These are phyloP conservation scores for Sigmodon hispidus DNA, from an alignment of 2,113 vertebrate genomes.

Conservation along the genomic window DNA sequence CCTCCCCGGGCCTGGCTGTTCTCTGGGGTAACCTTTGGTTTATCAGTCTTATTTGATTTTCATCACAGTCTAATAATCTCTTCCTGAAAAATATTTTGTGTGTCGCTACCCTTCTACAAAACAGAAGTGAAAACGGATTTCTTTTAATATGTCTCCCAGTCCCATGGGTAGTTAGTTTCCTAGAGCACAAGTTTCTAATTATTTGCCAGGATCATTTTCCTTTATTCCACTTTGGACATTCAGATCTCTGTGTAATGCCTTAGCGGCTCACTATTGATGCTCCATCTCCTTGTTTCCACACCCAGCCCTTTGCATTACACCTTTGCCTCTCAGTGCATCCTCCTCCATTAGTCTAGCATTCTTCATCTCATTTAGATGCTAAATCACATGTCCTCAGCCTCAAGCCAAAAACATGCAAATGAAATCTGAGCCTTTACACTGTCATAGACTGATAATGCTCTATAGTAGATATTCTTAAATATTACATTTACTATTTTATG, in stretches of 20 bases:
- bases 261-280: background rate
- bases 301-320: background rate
- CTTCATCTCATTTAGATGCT: background rate
- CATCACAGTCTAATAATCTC: constrained; percentile 60
- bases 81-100: constrained; percentile 53
- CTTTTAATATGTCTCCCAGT: constrained; percentile 54
- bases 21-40: background rate
- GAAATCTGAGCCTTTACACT: background rate
- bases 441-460: background rate
- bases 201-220: constrained; percentile 20
- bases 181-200: constrained; percentile 41
- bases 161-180: constrained; percentile 39
- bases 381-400: background rate
- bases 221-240: background rate
- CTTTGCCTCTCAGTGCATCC: background rate
- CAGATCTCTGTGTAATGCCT: background rate
- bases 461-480: background rate
- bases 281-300: background rate
- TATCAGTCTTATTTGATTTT: constrained; percentile 64
- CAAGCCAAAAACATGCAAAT: background rate
- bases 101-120: constrained; percentile 53
- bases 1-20: background rate
- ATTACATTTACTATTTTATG: background rate
- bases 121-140: constrained; percentile 62
- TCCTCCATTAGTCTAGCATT: background rate